phyloP scores from a whole-genome alignment of 2,113 vertebrate genomes.

The Syngnathus floridae region DNA sequence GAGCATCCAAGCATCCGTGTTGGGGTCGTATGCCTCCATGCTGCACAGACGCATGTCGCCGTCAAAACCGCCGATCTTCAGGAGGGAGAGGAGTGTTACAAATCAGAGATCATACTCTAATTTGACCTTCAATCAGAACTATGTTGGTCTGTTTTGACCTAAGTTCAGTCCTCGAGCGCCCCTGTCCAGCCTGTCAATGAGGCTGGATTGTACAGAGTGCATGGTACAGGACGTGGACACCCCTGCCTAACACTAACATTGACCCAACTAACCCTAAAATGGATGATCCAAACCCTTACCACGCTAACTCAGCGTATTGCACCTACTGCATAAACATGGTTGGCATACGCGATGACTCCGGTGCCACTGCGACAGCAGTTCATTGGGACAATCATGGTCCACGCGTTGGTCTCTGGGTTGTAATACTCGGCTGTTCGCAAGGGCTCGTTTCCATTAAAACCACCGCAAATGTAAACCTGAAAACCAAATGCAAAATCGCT shows the following conservation, averaged over 20 bases:
- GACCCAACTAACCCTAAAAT: background rate
- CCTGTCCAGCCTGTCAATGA: too few relatives aligned
- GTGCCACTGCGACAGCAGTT: conserved; percentile 13
- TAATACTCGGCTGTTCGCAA: conserved; percentile 63
- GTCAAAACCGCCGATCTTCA: conserved; percentile 82
- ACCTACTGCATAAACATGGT: conserved; percentile 33
- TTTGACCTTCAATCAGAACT: background rate
- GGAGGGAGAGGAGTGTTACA: conserved; percentile 37
- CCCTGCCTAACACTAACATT: background rate
- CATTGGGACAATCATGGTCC: conserved; percentile 36
- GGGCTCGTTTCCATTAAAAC: conserved; percentile 77
- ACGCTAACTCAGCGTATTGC: background rate
- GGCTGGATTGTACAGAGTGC: too few relatives aligned
- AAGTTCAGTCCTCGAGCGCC: background rate
- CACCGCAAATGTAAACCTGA: conserved; percentile 86
- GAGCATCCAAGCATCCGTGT: conserved; percentile 70
- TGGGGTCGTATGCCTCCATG: conserved; percentile 48
- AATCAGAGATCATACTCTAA: background rate
- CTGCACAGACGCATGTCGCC: conserved; percentile 63
- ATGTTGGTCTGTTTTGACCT: background rate
- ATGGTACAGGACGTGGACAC: background rate
- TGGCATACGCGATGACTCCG: conserved; percentile 18
- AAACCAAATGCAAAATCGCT: conserved; percentile 1
- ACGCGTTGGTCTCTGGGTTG: conserved; percentile 26
- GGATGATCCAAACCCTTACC: background rate